These are phyloP conservation scores for Ariolimax columbianus DNA, from an alignment of 2,888 invertebrate genomes.

Conservation along the genomic window DNA sequence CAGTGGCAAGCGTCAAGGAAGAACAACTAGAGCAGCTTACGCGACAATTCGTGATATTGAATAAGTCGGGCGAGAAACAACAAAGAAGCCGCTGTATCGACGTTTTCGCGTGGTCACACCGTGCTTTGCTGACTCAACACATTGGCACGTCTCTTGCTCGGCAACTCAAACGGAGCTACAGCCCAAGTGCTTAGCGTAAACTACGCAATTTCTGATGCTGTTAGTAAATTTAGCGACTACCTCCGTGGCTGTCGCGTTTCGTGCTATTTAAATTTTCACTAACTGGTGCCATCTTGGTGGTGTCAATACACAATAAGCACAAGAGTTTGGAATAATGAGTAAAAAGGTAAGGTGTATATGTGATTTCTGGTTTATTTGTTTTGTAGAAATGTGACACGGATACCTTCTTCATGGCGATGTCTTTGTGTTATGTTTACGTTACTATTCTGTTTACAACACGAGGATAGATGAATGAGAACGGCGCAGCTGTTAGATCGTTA, in stretches of 20 bases:
- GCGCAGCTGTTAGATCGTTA: slow-evolving; percentile 29
- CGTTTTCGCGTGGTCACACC: slow-evolving; percentile 56
- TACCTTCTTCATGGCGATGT: slow-evolving; percentile 60
- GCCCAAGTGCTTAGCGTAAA: slow-evolving; percentile 56
- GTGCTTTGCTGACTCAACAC: slow-evolving; percentile 64
- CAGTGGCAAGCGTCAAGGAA: background rate
- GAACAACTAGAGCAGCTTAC: slow-evolving; percentile 13
- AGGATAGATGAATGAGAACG: slow-evolving; percentile 50
- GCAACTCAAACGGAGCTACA: slow-evolving; percentile 55
- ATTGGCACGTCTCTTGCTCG: slow-evolving; percentile 60
- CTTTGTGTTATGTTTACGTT: slow-evolving; percentile 76
- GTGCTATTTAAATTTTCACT: slow-evolving; percentile 10
- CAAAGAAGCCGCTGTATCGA: slow-evolving; percentile 52
- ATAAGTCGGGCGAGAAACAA: slow-evolving; percentile 33
- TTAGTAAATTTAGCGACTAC: slow-evolving; percentile 58
- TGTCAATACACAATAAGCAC: background rate
- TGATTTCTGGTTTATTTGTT: background rate
- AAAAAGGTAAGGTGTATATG: slow-evolving; percentile 54
- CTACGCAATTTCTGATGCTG: slow-evolving; percentile 61
- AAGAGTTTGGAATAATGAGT: slow-evolving; percentile 54
- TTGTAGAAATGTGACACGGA: slow-evolving; percentile 4
- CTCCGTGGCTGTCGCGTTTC: slow-evolving; percentile 32
- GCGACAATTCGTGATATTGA: slow-evolving; percentile 35
- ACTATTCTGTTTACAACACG: slow-evolving; percentile 62
- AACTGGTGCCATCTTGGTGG: background rate